These are phyloP conservation scores for Anoplolepis gracilipes DNA, from an alignment of 1,140 invertebrate genomes.

Conservation along the genomic window DNA sequence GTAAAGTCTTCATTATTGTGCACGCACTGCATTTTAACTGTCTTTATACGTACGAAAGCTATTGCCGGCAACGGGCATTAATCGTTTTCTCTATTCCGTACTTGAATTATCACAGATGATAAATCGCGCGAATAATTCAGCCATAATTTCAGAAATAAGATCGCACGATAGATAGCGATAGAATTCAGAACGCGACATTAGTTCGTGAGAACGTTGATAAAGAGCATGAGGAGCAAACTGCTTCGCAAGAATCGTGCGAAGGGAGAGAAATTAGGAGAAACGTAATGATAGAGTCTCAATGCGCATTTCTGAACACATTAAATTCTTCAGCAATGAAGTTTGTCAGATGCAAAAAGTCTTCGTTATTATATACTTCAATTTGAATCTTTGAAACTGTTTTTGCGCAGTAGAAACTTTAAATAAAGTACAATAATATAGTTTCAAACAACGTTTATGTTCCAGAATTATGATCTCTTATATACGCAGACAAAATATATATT, in stretches of 20 bases:
- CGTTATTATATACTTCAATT: background rate
- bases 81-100: slow-evolving; percentile 53
- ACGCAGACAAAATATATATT: background rate
- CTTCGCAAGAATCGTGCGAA: slow-evolving; percentile 19
- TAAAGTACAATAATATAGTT: background rate
- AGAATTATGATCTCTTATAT: background rate
- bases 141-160: slow-evolving; percentile 60
- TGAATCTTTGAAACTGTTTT: background rate
- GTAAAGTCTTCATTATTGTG: slow-evolving; percentile 27
- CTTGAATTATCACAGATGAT: slow-evolving; percentile 45
- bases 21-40: slow-evolving; percentile 30
- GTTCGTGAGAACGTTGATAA: slow-evolving; percentile 54
- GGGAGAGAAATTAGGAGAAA: slow-evolving; percentile 44
- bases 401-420: background rate
- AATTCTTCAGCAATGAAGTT: slow-evolving; percentile 2
- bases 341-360: background rate
- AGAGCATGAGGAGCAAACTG: slow-evolving; percentile 7
- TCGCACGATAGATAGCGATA: slow-evolving; percentile 47
- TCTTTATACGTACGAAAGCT: background rate
- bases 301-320: slow-evolving; percentile 35
- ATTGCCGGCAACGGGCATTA: slow-evolving; percentile 32
- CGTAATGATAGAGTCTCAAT: slow-evolving; percentile 30
- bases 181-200: slow-evolving; percentile 49
- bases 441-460: background rate
- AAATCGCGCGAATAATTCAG: slow-evolving; percentile 58